Percentiles rank a stretch among this genome's conserved stretches.
Conservation (phyloP, 1,140 invertebrate species). For the Drosophila nikananu region DNA sequence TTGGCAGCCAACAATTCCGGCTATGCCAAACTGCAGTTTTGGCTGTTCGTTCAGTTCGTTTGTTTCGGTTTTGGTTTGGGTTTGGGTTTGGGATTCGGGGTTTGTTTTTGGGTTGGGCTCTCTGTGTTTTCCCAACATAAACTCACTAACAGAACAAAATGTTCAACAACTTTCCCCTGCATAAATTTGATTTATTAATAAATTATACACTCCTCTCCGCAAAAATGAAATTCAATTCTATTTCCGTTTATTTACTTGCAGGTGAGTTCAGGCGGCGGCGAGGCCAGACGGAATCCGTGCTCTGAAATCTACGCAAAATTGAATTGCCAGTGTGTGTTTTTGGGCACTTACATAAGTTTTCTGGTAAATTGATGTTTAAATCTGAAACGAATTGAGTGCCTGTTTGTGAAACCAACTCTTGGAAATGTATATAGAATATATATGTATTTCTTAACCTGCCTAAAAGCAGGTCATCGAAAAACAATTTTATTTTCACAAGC, state of each 20-base stretch:
- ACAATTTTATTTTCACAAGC: conserved; percentile 12
- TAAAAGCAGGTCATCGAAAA: conserved; percentile 31
- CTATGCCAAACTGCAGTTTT: conserved; percentile 39
- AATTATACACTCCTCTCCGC: conserved; percentile 44
- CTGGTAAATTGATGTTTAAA: conserved; percentile 41
- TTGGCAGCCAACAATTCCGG: conserved; percentile 46
- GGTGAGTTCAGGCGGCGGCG: conserved; percentile 22
- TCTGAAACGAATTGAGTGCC: conserved; percentile 28
- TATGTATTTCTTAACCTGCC: conserved; percentile 8
- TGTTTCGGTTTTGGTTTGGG: conserved; percentile 13
- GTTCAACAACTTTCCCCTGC: conserved; percentile 36
- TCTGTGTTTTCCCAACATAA: conserved; percentile 7
- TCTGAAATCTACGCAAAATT: conserved; percentile 23
- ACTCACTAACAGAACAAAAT: background rate
- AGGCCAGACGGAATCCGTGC: background rate
- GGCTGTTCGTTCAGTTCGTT: conserved; percentile 15
- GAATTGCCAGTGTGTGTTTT: conserved; percentile 17
- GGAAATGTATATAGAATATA: background rate
- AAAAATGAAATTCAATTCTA: conserved; percentile 39
- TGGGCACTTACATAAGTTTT: conserved; percentile 34
- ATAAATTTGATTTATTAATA: conserved; percentile 51
- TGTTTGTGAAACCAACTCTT: conserved; percentile 31
- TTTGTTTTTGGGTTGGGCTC: conserved; percentile 10
- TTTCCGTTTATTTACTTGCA: conserved; percentile 52
- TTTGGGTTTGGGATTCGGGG: background rate